Percentiles rank a stretch among this genome's conserved stretches.
phyloP scores from a whole-genome alignment of 2,888 invertebrate genomes.

The Parnassius mnemosyne region DNA sequence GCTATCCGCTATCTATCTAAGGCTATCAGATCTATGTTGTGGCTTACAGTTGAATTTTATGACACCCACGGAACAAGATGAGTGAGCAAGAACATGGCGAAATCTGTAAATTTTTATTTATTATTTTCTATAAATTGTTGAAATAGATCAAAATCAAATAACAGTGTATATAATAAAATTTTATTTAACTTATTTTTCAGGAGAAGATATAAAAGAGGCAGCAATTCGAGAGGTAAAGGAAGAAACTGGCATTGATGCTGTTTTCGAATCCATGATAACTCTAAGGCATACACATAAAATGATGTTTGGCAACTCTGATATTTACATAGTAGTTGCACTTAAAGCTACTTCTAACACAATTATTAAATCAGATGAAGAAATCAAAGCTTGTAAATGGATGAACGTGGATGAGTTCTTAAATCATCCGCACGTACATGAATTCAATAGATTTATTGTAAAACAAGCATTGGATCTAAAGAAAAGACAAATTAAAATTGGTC shows the following conservation, averaged over 20 bases:
- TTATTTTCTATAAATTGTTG: too few relatives aligned
- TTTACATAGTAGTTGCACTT: conserved; percentile 89
- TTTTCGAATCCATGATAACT: conserved; percentile 87
- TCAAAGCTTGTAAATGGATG: conserved; percentile 90
- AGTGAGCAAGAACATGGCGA: too few relatives aligned
- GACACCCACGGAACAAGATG: too few relatives aligned
- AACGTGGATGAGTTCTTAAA: conserved; percentile 84
- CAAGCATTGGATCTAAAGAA: conserved; percentile 84
- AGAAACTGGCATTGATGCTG: conserved; percentile 90
- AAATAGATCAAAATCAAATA: too few relatives aligned
- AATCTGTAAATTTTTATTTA: too few relatives aligned
- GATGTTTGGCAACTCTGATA: conserved; percentile 91
- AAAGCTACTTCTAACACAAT: conserved; percentile 83
- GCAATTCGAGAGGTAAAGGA: conserved; percentile 93
- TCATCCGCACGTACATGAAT: conserved; percentile 86
- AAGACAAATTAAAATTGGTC: conserved; percentile 81
- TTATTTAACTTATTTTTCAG: conserved; percentile 60
- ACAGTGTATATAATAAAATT: not conserved
- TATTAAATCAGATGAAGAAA: conserved; percentile 86
- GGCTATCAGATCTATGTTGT: too few relatives aligned
- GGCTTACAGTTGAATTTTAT: too few relatives aligned
- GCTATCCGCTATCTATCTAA: too few relatives aligned
- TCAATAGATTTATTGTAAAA: conserved; percentile 84
- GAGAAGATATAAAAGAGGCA: conserved; percentile 90
- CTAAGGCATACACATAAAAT: conserved; percentile 89